Base-by-base conservation (phyloP, 2,113 vertebrate genomes). In the Caranx melampygus region DNA sequence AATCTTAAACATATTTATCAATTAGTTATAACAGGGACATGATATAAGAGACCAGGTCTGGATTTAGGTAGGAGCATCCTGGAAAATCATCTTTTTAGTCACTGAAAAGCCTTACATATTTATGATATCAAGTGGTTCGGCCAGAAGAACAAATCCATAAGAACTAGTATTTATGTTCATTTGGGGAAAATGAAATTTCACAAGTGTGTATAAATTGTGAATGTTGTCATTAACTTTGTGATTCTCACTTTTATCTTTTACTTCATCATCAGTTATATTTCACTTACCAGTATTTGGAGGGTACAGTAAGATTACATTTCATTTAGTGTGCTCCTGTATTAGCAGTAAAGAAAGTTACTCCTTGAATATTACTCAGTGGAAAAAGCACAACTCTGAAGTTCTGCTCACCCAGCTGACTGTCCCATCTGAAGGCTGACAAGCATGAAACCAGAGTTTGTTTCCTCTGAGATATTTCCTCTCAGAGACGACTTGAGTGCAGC, bases 1-100 rank as follows among this genome's bases (percentile, higher is more conserved):
- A 78, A 80, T 72, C 14, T 71, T 52, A 42, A 49, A 40, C 14
- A 20, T 84, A 75, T 76, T 79, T 85, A 80, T 74, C 70, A 51
- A 4, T n/a, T 14, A 57, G 63, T 40, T 68, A 1, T 33, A 20
- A 55, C 33, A 9, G 40, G 26, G 31, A 20, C 4, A 9, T 45
- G 16, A 44, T 7, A 18, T 75, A 2, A 34, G 33, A 21, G 45
- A 40, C 59, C 21, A 40, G 57, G 49, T 73, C 26, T 57, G 51
- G 18, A 15, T 62, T 66, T 75, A 16, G 3, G 40, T 6, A 71
- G 12, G 8, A 15, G 34, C 61, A n/a, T 16, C 6, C 7, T 26
- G 26, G 21, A 63, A 67, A 47, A 21, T 42, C 33, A 33, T 31
- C 7, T 37, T 61, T 34, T 2, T 33, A 21, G 6, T 57, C 7